Evolutionary conservation across 2,113 vertebrate species (phyloP), one percentile per base, ranked within the genome.

Genomic region (Nicator chloris): DNA sequence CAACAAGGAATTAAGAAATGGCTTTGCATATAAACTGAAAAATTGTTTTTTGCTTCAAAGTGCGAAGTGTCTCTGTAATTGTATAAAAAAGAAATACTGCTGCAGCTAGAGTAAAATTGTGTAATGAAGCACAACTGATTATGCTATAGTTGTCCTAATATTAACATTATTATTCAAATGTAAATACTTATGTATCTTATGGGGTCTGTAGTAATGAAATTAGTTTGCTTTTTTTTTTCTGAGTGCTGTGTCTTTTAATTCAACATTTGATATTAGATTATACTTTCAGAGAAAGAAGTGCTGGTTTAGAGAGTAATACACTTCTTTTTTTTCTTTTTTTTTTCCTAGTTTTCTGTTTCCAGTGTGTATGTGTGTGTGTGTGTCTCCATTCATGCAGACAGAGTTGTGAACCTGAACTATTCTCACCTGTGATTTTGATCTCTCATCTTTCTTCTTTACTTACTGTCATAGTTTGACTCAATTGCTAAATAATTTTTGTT

Each of bases 1-100:
- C 40, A 94, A 89, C 27, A 72, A 81, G 73, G 57, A 94, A 91
- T 53, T 76, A 45, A 94, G 90, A 91, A 85, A 90, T 92, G n/a
- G 12, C 14, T 90, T 76, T 90, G 31, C 0, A 1, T 37, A 87
- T 69, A 90, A 87, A 88, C 63, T 76, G 70, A 96, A 75, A 82
- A 76, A 75, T 51, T 63, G 23, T 9, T 69, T 91, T 91, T 82
- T 88, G 15, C 40, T 72, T 90, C 63, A 23, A 84, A 87, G 31
- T 85, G n/a, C 49, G 56, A 92, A 95, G 7, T 71, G n/a, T 90
- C 66, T 82, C 47, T 72, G 19, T 71, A 91, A 71, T 89, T 94
- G 42, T 56, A 89, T 68, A 24, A 76, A 56, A 90, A n/a, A 61
- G 20, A 85, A 88, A 80, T 82, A 93, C 20, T 72, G 13, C 54